Evolutionary conservation across 2,888 invertebrate genomes (phyloP).

Genomic region (Sclerodermus sp.): DNA sequence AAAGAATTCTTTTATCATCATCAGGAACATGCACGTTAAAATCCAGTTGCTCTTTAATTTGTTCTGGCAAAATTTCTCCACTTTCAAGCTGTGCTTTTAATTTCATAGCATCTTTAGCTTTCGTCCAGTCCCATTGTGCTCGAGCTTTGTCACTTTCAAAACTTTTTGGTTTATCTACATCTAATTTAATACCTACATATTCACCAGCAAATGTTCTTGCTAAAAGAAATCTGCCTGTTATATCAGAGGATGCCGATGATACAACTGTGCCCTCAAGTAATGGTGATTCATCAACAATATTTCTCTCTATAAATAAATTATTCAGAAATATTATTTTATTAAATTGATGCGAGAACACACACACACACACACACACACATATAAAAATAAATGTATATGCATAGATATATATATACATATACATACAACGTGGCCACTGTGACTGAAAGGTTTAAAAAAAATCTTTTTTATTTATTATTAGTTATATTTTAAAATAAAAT

Average conservation of each 20-base stretch:
- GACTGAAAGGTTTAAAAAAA: too few relatives aligned
- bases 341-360: too few relatives aligned
- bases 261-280: conserved; percentile 32
- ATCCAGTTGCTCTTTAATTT: conserved; percentile 64
- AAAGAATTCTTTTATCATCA: conserved; percentile 61
- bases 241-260: conserved; percentile 28
- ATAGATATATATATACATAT: neutral
- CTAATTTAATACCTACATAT: conserved; percentile 70
- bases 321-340: conserved; percentile 8
- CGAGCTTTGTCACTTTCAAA: conserved; percentile 66
- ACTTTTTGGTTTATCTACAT: conserved; percentile 63
- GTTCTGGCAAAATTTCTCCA: conserved; percentile 64
- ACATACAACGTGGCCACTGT: too few relatives aligned
- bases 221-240: conserved; percentile 59
- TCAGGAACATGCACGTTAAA: conserved; percentile 66
- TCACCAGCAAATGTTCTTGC: conserved; percentile 66
- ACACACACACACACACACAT: too few relatives aligned
- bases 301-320: conserved; percentile 33
- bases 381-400: conserved; percentile 6
- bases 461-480: conserved; percentile 4
- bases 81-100: conserved; percentile 66
- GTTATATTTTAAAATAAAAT: neutral
- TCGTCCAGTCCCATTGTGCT: conserved; percentile 68
- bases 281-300: conserved; percentile 24
- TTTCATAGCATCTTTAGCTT: conserved; percentile 65